phyloP scores from a whole-genome alignment of 2,113 vertebrate species.

The Lampris incognitus region DNA sequence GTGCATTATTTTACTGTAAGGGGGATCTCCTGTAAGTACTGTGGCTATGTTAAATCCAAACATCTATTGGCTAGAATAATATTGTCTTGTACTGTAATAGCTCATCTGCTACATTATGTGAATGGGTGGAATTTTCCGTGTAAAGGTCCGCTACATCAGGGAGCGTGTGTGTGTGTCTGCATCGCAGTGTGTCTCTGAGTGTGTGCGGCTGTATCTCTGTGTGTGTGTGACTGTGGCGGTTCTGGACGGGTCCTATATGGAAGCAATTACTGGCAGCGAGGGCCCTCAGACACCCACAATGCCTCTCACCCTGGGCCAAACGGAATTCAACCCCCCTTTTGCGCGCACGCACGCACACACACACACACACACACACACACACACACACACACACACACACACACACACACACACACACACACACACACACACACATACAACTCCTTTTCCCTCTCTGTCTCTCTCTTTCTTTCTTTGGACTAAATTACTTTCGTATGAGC shows the following conservation, averaged over 20 bases:
- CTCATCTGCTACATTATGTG: not conserved
- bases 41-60: constrained; percentile 32
- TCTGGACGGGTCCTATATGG: constrained; percentile 87
- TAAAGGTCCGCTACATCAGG: constrained; percentile 38
- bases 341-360: not conserved
- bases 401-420: no score
- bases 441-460: constrained; percentile 41
- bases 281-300: constrained; percentile 88
- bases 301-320: constrained; percentile 86
- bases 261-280: constrained; percentile 93
- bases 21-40: constrained; percentile 9
- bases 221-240: constrained; percentile 73
- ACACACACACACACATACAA: no score
- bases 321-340: constrained; percentile 76
- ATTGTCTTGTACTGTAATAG: not conserved
- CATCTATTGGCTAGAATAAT: constrained; percentile 21
- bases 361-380: no score
- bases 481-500: constrained; percentile 88
- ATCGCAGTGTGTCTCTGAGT: not conserved
- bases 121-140: constrained; percentile 24
- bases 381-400: no score
- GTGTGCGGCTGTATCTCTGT: constrained; percentile 1
- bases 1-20: constrained; percentile 11
- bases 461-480: constrained; percentile 49
- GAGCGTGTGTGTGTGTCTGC: constrained; percentile 22